These are phyloP conservation scores for Mercenaria mercenaria DNA, from an alignment of 1,140 invertebrate genomes.

Conservation along the genomic window DNA sequence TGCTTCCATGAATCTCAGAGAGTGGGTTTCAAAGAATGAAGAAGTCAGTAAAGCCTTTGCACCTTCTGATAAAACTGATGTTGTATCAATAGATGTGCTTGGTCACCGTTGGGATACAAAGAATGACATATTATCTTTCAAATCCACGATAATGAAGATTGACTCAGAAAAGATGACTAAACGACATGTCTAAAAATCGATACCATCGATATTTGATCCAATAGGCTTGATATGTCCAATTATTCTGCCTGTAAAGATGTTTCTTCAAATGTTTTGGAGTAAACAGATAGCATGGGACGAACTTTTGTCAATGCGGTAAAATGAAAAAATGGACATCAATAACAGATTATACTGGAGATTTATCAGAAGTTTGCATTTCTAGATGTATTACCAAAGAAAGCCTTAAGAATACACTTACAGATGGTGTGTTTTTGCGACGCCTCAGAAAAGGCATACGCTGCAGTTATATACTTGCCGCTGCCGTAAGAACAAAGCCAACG, in stretches of 20 bases:
- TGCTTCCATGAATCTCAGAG: slow-evolving; percentile 14
- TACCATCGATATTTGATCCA: neutral
- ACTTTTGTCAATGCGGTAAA: too few species aligned
- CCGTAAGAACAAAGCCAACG: too few species aligned
- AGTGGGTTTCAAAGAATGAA: slow-evolving; percentile 15
- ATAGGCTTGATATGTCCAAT: neutral
- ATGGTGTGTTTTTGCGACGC: too few species aligned
- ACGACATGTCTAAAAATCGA: too few species aligned
- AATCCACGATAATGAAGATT: neutral
- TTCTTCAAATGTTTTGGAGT: neutral
- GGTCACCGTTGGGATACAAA: neutral
- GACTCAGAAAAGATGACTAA: too few species aligned
- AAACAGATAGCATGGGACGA: neutral
- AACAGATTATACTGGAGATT: too few species aligned
- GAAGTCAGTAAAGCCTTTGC: neutral
- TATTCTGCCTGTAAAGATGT: neutral
- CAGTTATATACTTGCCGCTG: too few species aligned
- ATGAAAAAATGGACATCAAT: too few species aligned
- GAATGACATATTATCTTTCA: neutral
- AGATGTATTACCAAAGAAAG: too few species aligned
- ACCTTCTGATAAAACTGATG: neutral
- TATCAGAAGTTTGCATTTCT: too few species aligned
- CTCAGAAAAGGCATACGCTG: too few species aligned
- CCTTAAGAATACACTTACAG: too few species aligned
- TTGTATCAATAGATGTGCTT: neutral